Evolutionary conservation across 2,113 vertebrate species (phyloP).

Genomic region (Brachirus orientalis): DNA sequence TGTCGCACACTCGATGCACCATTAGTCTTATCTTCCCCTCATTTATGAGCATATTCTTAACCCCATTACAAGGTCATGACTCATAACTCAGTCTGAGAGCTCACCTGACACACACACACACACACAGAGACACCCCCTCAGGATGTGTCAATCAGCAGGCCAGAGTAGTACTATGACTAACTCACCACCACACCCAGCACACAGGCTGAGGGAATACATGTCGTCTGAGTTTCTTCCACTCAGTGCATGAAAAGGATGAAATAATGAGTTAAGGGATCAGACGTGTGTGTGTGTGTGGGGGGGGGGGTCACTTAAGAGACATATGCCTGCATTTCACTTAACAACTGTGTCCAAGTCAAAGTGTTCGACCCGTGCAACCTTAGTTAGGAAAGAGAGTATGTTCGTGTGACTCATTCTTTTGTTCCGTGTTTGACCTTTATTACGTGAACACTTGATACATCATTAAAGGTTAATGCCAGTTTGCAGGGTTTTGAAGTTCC

Average conservation of each 20-base stretch:
- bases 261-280: constrained; percentile 28
- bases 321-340: constrained; percentile 67
- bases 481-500: neutral
- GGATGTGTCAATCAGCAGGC: constrained; percentile 78
- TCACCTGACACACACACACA: constrained; percentile 76
- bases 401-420: neutral
- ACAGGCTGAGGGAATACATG: constrained; percentile 42
- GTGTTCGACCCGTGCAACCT: neutral
- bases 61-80: constrained; percentile 67
- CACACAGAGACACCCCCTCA: constrained; percentile 41
- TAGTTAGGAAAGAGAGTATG: neutral
- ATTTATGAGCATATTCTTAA: constrained; percentile 59
- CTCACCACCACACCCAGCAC: constrained; percentile 39
- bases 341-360: constrained; percentile 66
- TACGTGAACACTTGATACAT: neutral
- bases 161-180: constrained; percentile 77
- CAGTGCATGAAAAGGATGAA: constrained; percentile 12
- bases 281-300: too few species aligned
- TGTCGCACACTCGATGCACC: constrained; percentile 16
- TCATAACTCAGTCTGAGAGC: constrained; percentile 43
- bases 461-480: too few species aligned
- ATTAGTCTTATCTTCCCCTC: constrained; percentile 38
- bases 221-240: constrained; percentile 39
- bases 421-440: constrained; percentile 5
- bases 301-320: constrained; percentile 60